Conservation (phyloP, 2,113 vertebrate genomes). For the Perca fluviatilis region DNA sequence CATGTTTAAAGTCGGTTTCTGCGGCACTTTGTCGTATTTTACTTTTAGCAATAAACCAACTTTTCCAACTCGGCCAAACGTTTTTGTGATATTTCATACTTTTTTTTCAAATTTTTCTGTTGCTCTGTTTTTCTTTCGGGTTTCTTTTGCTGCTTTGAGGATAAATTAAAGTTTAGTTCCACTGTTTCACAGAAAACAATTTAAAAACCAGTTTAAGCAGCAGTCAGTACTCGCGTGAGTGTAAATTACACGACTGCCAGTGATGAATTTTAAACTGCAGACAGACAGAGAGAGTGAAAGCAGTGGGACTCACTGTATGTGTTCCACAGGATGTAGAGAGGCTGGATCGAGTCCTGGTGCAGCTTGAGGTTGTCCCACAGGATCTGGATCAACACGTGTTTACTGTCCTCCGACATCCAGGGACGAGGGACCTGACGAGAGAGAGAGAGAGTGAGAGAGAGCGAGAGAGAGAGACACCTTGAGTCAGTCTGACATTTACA, state of each 20-base stretch:
- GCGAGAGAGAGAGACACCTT: not conserved
- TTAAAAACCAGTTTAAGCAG: not conserved
- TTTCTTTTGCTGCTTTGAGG: not conserved
- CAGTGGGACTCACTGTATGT: slow-evolving; percentile 87
- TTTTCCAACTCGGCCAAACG: too few relatives aligned
- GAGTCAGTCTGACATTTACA: not conserved
- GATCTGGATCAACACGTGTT: slow-evolving; percentile 96
- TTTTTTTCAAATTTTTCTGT: not conserved
- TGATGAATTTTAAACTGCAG: not conserved
- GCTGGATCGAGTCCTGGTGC: slow-evolving; percentile 94
- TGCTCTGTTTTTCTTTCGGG: not conserved
- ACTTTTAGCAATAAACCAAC: too few relatives aligned
- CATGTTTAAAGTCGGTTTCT: too few relatives aligned
- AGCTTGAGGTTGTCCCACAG: slow-evolving; percentile 98
- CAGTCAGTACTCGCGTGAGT: not conserved
- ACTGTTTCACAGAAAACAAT: not conserved
- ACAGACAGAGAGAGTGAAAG: not conserved
- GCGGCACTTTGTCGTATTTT: too few relatives aligned
- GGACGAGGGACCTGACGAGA: slow-evolving; percentile 88
- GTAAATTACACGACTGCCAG: not conserved
- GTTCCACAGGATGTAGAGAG: slow-evolving; percentile 97
- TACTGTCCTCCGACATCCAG: slow-evolving; percentile 96
- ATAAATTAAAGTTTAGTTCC: not conserved
- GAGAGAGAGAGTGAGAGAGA: not conserved
- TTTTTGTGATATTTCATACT: too few relatives aligned